These are phyloP conservation scores for Nothoprocta perdicaria DNA, from an alignment of 2,113 vertebrate species.

Conservation along the genomic window DNA sequence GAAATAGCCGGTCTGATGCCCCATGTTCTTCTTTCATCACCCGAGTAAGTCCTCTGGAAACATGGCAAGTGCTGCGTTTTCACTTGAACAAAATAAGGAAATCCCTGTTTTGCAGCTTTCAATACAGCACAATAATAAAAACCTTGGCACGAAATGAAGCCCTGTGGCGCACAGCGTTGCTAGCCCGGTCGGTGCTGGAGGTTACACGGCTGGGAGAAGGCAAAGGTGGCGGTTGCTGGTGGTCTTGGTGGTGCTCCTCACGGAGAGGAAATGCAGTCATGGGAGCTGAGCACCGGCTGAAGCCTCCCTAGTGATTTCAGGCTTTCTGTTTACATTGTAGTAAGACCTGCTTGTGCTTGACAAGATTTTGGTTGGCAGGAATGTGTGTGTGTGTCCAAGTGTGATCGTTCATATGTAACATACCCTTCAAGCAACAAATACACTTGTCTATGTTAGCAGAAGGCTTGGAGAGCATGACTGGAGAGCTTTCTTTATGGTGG, in stretches of 20 bases:
- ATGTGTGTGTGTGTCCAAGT: neutral
- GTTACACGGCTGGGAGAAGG: neutral
- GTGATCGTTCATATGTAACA: neutral
- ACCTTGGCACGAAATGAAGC: constrained; percentile 8
- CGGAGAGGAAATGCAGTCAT: constrained; percentile 43
- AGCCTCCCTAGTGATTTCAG: constrained; percentile 40
- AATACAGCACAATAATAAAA: neutral
- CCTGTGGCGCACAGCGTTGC: neutral
- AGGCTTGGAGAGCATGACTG: neutral
- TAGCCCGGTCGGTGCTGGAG: neutral
- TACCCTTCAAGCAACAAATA: neutral
- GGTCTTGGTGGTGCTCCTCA: constrained; percentile 31
- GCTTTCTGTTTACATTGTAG: neutral
- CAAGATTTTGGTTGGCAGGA: neutral
- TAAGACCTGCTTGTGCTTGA: neutral
- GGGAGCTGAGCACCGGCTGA: neutral
- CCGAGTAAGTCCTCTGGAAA: constrained; percentile 28
- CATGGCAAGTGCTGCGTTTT: neutral
- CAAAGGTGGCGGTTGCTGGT: constrained; percentile 46
- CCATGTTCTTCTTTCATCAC: neutral
- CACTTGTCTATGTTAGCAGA: neutral
- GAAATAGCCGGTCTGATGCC: neutral
- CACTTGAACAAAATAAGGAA: constrained; percentile 4
- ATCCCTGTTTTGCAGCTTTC: neutral
- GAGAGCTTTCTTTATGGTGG: neutral